phyloP scores from a whole-genome alignment of 2,797 vertebrate species.

The Silurus lanzhouensis region DNA sequence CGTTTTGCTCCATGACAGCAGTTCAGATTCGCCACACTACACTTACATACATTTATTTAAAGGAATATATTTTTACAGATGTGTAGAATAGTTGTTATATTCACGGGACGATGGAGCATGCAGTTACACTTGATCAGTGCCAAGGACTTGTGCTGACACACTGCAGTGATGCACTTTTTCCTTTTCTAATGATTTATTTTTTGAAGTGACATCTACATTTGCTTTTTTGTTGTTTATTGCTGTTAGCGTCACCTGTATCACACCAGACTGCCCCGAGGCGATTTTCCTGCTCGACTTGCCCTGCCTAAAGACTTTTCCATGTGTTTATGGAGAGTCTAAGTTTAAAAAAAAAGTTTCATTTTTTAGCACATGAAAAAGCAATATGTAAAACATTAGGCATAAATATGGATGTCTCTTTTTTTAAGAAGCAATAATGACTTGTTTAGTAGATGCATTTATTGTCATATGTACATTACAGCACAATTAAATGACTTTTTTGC shows the following conservation, averaged over 20 bases:
- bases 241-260: background rate
- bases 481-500: too few species aligned
- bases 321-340: background rate
- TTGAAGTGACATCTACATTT: background rate
- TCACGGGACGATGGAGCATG: background rate
- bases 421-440: background rate
- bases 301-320: background rate
- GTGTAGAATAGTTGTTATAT: background rate
- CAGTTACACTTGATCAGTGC: background rate
- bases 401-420: background rate
- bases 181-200: background rate
- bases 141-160: slow-evolving; percentile 1
- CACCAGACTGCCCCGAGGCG: background rate
- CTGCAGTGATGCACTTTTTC: background rate
- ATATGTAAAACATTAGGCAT: background rate
- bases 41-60: background rate
- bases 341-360: background rate
- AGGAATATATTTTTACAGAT: background rate
- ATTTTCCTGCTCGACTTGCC: background rate
- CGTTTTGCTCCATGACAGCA: slow-evolving; percentile 9
- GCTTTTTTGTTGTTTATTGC: slow-evolving; percentile 4
- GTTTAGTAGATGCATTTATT: background rate
- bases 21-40: slow-evolving; percentile 5
- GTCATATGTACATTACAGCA: too few species aligned
- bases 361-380: background rate